Conservation (phyloP, 2,888 invertebrate species). For the Uloborus plumipes region DNA sequence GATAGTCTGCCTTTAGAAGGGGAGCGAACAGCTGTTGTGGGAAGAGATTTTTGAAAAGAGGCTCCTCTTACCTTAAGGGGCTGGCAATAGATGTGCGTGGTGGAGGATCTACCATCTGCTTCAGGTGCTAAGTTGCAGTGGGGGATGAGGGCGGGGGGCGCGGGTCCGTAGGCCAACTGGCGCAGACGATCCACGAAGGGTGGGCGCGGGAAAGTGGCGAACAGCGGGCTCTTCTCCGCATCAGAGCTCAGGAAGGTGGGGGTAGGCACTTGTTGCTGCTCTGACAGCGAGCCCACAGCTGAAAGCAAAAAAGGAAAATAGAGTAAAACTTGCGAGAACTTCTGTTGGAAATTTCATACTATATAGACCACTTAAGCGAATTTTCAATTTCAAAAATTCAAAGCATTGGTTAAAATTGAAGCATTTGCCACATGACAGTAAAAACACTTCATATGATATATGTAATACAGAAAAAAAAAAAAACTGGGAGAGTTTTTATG, state of each 20-base stretch:
- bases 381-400: too few relatives aligned
- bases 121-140: conserved; percentile 22
- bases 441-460: too few relatives aligned
- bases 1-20: too few relatives aligned
- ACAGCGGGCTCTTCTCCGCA: conserved; percentile 11
- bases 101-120: conserved; percentile 34
- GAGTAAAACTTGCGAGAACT: too few relatives aligned
- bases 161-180: conserved; percentile 40
- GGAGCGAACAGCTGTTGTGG: background rate
- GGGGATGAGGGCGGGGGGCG: conserved; percentile 34
- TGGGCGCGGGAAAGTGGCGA: conserved; percentile 30
- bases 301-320: background rate
- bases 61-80: conserved; percentile 30
- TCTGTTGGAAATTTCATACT: too few relatives aligned
- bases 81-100: conserved; percentile 48
- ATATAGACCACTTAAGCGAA: too few relatives aligned
- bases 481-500: too few relatives aligned
- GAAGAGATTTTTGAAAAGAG: background rate
- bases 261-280: conserved; percentile 1
- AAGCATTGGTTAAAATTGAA: too few relatives aligned
- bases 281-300: conserved; percentile 31
- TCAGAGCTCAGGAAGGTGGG: conserved; percentile 4
- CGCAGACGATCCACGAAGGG: conserved; percentile 25
- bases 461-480: too few relatives aligned
- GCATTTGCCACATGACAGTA: too few relatives aligned